Base-by-base conservation (phyloP, 1,140 invertebrate genomes). In the Aphidius gifuensis region DNA sequence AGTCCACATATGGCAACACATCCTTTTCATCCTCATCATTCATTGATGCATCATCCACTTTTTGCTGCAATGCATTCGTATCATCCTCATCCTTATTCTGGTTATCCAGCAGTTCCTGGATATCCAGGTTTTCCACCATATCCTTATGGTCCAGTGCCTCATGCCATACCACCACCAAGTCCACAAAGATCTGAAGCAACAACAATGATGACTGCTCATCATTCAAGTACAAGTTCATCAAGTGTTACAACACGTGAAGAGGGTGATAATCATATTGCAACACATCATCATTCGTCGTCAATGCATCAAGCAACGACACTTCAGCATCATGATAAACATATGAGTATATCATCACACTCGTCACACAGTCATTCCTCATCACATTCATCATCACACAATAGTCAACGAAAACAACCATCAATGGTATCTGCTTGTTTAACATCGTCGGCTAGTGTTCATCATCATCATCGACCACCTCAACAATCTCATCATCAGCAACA, bases 111-210 rank as follows among this genome's bases (percentile, higher is more conserved):
- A 0, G 80, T 77, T 0, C 80, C 79, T 63, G 75, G 74, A 8
- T 84, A 84, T 69, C 78, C 82, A 0, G 76, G 81, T 0, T 84
- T 82, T 23, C 77, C 81, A 70, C 85, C 86, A 6, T 90, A 89
- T 79, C 84, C 88, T 0, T 89, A 89, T 68, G 85, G 85, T 5
- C 87, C 88, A 2, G 82, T 89, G 56, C 88, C 88, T 21, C 88
- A 90, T 68, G 86, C 89, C 2, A 88, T 89, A 66, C 89, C 89
- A 32, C 88, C 87, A 3, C 88, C 88, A 62, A 76, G 86, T 67
- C 78, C 87, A 5, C 82, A 83, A 48, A 79, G 83, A 9, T 85
- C 84, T 65, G 81, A 89, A 61, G 87, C 88, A 64, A 86, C 85
- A 8, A 86, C 86, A 0, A 88, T 87, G 2, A 85, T 89, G 84